A percentile compares a stretch with the other conserved stretches of the same genome.
phyloP scores from a whole-genome alignment of 2,113 vertebrate species.

The Struthidea cinerea region DNA sequence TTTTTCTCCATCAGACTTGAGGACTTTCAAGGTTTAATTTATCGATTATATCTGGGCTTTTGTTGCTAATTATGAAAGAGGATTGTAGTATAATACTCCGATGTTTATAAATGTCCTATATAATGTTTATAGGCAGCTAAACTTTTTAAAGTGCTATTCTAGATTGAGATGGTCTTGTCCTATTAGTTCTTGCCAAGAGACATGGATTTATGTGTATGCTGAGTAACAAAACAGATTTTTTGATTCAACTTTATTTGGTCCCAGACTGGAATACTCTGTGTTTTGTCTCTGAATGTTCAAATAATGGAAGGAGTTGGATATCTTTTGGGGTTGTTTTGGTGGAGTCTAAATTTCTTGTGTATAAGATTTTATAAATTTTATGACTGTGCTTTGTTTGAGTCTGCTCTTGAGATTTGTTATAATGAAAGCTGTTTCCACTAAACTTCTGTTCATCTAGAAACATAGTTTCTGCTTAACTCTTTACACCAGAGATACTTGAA shows the following conservation, averaged over 20 bases:
- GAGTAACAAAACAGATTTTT: neutral
- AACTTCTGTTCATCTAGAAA: neutral
- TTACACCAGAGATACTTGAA: neutral
- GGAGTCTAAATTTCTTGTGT: neutral
- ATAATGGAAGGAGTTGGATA: neutral
- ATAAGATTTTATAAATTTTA: neutral
- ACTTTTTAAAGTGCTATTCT: neutral
- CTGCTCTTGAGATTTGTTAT: neutral
- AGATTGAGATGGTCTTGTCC: neutral
- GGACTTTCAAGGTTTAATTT: neutral
- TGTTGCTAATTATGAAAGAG: neutral
- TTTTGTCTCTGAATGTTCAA: neutral
- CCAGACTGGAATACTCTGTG: neutral
- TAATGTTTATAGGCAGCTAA: neutral
- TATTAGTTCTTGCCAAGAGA: neutral
- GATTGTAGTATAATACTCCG: neutral
- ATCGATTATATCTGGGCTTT: fast-evolving
- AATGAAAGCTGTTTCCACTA: neutral
- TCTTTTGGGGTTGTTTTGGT: neutral
- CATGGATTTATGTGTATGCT: neutral
- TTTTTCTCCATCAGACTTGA: neutral
- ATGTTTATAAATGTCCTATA: neutral
- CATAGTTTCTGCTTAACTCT: neutral
- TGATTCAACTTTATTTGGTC: neutral
- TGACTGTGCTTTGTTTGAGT: neutral